phyloP scores from a whole-genome alignment of 37 sponge, comb jelly and placozoan genomes.

The Geodia barretti region DNA sequence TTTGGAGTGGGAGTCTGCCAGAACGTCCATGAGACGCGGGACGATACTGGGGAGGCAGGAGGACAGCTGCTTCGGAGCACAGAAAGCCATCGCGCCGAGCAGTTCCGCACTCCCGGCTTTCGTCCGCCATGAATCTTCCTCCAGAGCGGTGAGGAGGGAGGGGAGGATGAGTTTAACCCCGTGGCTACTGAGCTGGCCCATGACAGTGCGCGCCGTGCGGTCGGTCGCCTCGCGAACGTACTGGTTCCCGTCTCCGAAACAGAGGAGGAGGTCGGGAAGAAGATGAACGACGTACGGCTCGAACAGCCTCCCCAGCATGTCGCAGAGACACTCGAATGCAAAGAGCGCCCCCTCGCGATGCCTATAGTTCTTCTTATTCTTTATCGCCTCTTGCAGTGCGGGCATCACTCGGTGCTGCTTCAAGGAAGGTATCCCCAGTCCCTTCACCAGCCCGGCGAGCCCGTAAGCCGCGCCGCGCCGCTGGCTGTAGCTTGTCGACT shows the following conservation, averaged over 20 bases:
- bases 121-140: conserved; percentile 98
- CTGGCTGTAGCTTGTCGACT: conserved; percentile 81
- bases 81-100: conserved; percentile 98
- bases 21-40: conserved; percentile 84
- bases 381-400: conserved; percentile 82
- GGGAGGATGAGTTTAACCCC: conserved; percentile 99
- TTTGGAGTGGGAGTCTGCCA: conserved; percentile 96
- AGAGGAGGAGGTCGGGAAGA: conserved; percentile 88
- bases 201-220: conserved; percentile 89
- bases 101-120: conserved; percentile 97
- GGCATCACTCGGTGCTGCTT: conserved; percentile 86
- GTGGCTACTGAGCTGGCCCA: conserved; percentile 95
- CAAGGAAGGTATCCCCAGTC: conserved; percentile 92
- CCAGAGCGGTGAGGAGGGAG: conserved; percentile 85
- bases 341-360: conserved; percentile 95
- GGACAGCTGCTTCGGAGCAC: conserved; percentile 98
- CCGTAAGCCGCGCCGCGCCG: conserved; percentile 98
- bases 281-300: conserved; percentile 98
- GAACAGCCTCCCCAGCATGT: conserved; percentile 92
- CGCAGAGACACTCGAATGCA: conserved; percentile 91
- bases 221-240: conserved; percentile 97
- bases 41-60: conserved; percentile 97
- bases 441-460: conserved; percentile 97
- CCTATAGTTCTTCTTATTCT: conserved; percentile 93
- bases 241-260: conserved; percentile 98